Base-by-base conservation (phyloP, 2,113 vertebrate species). In the Aegotheles bennettii region DNA sequence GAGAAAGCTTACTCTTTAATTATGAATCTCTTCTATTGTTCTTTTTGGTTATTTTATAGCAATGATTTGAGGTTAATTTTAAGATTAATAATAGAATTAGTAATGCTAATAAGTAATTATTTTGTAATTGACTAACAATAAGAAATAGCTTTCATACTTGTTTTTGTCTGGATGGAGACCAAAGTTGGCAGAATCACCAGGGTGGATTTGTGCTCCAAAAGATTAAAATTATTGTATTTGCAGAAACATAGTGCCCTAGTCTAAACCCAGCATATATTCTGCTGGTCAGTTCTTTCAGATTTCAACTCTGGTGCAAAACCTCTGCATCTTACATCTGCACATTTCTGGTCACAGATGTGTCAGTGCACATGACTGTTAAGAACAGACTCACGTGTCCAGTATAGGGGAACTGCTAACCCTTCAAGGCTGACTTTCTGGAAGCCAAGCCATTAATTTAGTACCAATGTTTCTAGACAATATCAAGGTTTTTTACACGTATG, bases 351-450 rank as follows among this genome's bases (percentile, higher is more conserved):
- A 31, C 2, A 4, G 13, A 1, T 33, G 16, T 73, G 35, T 19
- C 11, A 2, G 16, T 40, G 35, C 35, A 9, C 2, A 2, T 11
- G 50, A 13, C 23, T 40, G 35, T 6, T 78, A 8, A 53, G 86
- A 48, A 24, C 33, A 68, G 36, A 7, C 4, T 53, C 31, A 2
- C 9, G 0, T 31, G 35, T 20, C 60, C 71, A 17, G 26, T 18
- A 0, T 6, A 40, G 47, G 75, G 67, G 38, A 68, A 0, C 23
- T 79, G 36, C 43, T 64, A 25, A 0, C 53, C 50, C 40, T 69
- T 25, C 84, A 65, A 65, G 42, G 33, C 33, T 50, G 53, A 4
- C 36, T 85, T 36, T n/a, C 69, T 69, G 67, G 16, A 70, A 2
- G 4, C 33, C 11, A 20, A 13, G 36, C 17, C 64, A 4, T 50